These are phyloP conservation scores for Ginglymostoma cirratum DNA, from an alignment of 2,113 vertebrate genomes.

Conservation along the genomic window DNA sequence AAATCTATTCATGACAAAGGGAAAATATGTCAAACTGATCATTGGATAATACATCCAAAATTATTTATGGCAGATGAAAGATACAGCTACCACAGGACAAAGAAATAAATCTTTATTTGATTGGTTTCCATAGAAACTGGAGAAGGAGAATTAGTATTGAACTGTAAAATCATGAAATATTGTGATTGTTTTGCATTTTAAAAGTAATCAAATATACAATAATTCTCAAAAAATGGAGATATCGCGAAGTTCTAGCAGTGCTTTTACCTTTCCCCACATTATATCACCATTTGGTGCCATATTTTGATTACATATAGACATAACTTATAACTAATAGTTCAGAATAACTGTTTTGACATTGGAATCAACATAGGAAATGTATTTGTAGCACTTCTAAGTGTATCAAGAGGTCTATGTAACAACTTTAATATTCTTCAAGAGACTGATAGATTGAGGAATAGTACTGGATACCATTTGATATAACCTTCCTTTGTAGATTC, in stretches of 20 bases:
- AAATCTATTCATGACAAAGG: background rate
- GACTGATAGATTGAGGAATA: background rate
- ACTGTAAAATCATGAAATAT: background rate
- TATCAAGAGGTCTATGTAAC: background rate
- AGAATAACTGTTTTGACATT: background rate
- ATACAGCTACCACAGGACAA: background rate
- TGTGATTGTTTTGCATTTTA: background rate
- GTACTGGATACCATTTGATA: background rate
- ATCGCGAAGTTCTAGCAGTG: background rate
- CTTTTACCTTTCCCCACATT: background rate
- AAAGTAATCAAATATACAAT: background rate
- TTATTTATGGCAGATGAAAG: background rate
- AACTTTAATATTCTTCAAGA: background rate
- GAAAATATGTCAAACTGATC: background rate
- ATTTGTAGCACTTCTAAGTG: background rate
- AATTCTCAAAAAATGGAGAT: background rate
- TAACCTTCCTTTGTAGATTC: background rate
- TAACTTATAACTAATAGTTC: background rate
- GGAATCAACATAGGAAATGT: background rate
- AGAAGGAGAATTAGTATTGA: background rate
- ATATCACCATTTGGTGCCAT: background rate
- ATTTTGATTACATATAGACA: background rate
- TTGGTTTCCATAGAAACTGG: background rate
- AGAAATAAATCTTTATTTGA: background rate
- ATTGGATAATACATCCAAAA: background rate